Percentiles rank a stretch among this genome's conserved stretches.
These are phyloP conservation scores for Theonella swinhoei DNA, from an alignment of 37 sponge, comb jelly and placozoan species.

Conservation along the genomic window DNA sequence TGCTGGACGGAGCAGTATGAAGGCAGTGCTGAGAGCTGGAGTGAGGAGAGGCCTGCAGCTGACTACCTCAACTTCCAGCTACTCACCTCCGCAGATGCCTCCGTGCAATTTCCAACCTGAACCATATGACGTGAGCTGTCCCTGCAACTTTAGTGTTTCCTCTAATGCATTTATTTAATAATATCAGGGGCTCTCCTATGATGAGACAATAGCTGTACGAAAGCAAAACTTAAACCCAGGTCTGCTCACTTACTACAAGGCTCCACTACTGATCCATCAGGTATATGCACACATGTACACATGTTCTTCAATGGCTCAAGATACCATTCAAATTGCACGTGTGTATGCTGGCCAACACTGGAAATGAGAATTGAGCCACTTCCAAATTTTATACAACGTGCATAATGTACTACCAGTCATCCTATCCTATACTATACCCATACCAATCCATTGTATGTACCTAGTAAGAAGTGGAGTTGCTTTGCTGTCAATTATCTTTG, in stretches of 20 bases:
- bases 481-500: no score
- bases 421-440: no score
- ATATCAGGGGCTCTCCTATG: conserved; percentile 69
- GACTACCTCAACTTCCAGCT: background rate
- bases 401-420: background rate
- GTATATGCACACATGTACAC: conserved; percentile 1
- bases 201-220: conserved; percentile 32
- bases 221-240: conserved; percentile 70
- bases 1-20: no score
- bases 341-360: background rate
- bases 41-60: background rate
- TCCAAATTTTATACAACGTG: background rate
- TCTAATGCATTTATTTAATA: background rate
- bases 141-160: background rate
- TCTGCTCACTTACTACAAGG: conserved; percentile 76
- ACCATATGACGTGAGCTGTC: conserved; percentile 33
- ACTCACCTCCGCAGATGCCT: conserved; percentile 15
- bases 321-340: background rate
- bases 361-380: background rate
- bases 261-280: conserved; percentile 81
- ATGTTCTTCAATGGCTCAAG: background rate
- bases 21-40: no score
- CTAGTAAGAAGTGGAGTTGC: no score
- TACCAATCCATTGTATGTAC: no score
- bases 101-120: conserved; percentile 59